Conservation (phyloP, 2,888 invertebrate species). For the Bimastos eiseni region DNA sequence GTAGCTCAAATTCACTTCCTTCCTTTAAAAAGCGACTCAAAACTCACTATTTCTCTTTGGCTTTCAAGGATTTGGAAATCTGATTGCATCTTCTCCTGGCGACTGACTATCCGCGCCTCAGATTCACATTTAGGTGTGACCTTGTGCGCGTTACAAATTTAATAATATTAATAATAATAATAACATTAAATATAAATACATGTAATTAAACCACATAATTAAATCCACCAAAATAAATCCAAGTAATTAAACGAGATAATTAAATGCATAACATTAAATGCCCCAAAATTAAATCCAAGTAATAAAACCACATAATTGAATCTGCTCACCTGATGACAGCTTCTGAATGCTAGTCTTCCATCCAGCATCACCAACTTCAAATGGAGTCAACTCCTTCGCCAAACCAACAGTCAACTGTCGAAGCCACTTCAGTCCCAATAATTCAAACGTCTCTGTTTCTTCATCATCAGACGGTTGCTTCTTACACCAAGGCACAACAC, state of each 20-base stretch:
- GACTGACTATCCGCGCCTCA: too few relatives aligned
- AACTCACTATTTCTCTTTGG: too few relatives aligned
- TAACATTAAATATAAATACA: too few relatives aligned
- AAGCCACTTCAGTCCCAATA: slow-evolving; percentile 58
- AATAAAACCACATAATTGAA: neutral
- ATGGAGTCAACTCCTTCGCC: slow-evolving; percentile 57
- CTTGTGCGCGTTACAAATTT: too few relatives aligned
- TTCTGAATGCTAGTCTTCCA: slow-evolving; percentile 55
- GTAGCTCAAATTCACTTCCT: too few relatives aligned
- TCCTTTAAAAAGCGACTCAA: too few relatives aligned
- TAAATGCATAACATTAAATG: neutral
- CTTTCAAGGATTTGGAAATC: too few relatives aligned
- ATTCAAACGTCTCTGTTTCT: slow-evolving; percentile 50
- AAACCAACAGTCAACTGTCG: slow-evolving; percentile 51
- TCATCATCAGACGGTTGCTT: neutral
- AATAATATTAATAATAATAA: too few relatives aligned
- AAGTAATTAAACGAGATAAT: neutral
- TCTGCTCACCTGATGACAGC: slow-evolving; percentile 50
- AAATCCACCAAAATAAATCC: too few relatives aligned
- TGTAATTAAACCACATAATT: neutral
- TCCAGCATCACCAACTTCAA: slow-evolving; percentile 53
- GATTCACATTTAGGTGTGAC: too few relatives aligned
- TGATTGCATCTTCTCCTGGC: too few relatives aligned
- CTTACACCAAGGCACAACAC: slow-evolving; percentile 49
- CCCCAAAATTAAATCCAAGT: neutral